Base-by-base conservation (phyloP, 2,888 invertebrate species). In the Lamellibrachia satsuma region DNA sequence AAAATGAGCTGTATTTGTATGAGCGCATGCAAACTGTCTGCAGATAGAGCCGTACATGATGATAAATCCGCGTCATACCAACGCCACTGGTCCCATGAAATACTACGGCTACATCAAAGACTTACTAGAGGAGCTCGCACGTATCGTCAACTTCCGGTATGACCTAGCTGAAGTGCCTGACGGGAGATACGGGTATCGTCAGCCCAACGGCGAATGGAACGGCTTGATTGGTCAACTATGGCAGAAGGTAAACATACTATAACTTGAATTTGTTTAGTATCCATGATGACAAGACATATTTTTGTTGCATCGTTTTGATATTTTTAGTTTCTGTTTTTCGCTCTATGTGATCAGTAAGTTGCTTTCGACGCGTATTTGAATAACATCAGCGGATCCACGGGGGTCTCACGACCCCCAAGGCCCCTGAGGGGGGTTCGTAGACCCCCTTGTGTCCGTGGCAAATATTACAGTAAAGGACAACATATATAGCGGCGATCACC, bases 81-180 rank as follows among this genome's bases (percentile, higher is more conserved):
- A 75, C 22, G n/a, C 75, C 15, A 75, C 75, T n/a, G 75, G 75
- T 4, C 75, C 75, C 15, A 22, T n/a, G 4, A 75, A 75, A n/a
- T 91, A 91, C 57, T 57, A 91, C 52, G 91, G 91, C 52, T 91
- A 91, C 57, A 52, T 91, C 39, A 91, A 91, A 91, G 91, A 91
- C 57, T 91, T 91, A n/a, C 55, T 91, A 55, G 91, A 91, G 39
- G 52, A 39, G 52, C 55, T 91, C 39, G 91, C 91, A 52, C 52
- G 57, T 11, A 51, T 9, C n/a, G 57, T 91, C 15, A 57, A 91
- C n/a, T 91, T 91, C 57, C 52, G 57, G 57, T 91, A 91, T 57
- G 57, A 52, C 52, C 52, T 91, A n/a, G 39, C 52, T 9, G 52
- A 91, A 91, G 91, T 91, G 91, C 55, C 52, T 39, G 91, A 91